Percentiles rank a stretch among this genome's conserved stretches.
Conservation (phyloP, 2,888 invertebrate genomes). For the Empis livida region DNA sequence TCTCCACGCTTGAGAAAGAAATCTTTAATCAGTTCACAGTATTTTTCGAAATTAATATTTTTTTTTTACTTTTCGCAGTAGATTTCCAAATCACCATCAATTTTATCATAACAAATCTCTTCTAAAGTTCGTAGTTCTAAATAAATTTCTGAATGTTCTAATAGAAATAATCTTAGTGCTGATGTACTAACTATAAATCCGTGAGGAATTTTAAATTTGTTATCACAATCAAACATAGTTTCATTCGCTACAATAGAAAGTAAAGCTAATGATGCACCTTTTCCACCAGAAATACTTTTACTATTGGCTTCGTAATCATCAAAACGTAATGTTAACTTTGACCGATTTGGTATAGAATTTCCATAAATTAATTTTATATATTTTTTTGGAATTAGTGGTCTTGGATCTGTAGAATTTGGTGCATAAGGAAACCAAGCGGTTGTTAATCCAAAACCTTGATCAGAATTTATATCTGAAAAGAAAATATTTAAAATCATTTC, state of each 20-base stretch:
- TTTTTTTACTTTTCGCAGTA: constrained; percentile 38
- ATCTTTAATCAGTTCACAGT: too few relatives aligned
- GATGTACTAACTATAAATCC: constrained; percentile 57
- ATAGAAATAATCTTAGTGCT: constrained; percentile 47
- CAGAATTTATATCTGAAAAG: constrained; percentile 21
- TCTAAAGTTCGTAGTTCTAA: constrained; percentile 31
- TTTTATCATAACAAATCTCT: constrained; percentile 25
- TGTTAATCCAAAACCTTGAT: constrained; percentile 31
- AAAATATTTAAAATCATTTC: constrained; percentile 1
- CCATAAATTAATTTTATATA: constrained; percentile 18
- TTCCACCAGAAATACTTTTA: constrained; percentile 55
- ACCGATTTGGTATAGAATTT: constrained; percentile 13
- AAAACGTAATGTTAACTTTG: constrained; percentile 36
- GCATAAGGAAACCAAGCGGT: constrained; percentile 29
- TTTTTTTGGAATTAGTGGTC: not conserved
- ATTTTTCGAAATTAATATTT: not conserved
- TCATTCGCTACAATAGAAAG: constrained; percentile 29
- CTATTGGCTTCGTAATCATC: constrained; percentile 39
- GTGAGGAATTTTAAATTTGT: constrained; percentile 40
- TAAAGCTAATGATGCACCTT: constrained; percentile 61
- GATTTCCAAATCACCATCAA: constrained; percentile 37
- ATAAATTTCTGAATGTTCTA: constrained; percentile 35
- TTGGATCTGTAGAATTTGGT: constrained; percentile 13
- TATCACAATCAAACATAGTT: constrained; percentile 15
- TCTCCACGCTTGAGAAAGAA: too few relatives aligned